phyloP scores from a whole-genome alignment of 2,113 vertebrate species.

The Neoarius graeffei region DNA sequence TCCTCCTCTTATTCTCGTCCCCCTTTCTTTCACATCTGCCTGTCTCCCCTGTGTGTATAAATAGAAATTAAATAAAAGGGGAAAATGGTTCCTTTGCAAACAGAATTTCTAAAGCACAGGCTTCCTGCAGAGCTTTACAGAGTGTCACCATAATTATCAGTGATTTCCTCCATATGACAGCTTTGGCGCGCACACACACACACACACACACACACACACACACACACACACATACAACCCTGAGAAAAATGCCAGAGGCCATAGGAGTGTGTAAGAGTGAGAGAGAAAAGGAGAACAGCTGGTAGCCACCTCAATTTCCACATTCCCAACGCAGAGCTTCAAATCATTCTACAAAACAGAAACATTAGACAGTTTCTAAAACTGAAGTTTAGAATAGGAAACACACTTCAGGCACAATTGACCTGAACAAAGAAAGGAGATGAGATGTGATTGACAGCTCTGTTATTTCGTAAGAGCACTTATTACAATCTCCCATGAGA shows the following conservation, averaged over 20 bases:
- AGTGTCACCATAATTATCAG: conserved; percentile 44
- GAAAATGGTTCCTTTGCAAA: neutral
- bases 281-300: neutral
- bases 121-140: conserved; percentile 10
- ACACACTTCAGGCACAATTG: neutral
- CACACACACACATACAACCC: conserved; percentile 19
- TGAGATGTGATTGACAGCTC: neutral
- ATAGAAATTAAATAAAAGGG: neutral
- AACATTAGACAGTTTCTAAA: neutral
- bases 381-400: neutral
- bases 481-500: neutral
- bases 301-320: neutral
- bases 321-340: neutral
- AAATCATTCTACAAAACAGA: neutral
- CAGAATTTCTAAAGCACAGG: conserved; percentile 7
- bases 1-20: neutral
- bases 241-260: conserved; percentile 16
- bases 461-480: neutral
- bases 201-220: conserved; percentile 11
- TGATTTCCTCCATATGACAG: conserved; percentile 45
- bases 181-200: neutral
- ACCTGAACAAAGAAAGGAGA: conserved; percentile 17
- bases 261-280: conserved; percentile 12
- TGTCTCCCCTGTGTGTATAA: neutral
- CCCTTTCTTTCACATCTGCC: neutral